Evolutionary conservation across 2,888 invertebrate genomes (phyloP), one percentile per base, ranked within the genome.

Genomic region (Plutella xylostella): DNA sequence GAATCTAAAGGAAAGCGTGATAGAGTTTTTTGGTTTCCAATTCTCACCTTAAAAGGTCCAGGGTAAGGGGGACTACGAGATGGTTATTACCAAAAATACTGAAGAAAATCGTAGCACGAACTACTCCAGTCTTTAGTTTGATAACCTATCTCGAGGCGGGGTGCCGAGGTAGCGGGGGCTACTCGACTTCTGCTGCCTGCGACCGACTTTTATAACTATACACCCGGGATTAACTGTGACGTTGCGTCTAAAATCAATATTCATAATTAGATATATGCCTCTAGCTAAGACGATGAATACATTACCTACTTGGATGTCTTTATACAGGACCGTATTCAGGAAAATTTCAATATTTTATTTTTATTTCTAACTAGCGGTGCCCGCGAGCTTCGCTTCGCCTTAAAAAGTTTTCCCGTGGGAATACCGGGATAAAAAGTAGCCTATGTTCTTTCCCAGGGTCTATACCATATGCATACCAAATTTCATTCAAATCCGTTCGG

Each of bases 41-140:
- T 12, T 12, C 50, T 45, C 15, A 52, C 52, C 51, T 47, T 34
- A 62, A 59, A 61, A 63, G 53, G 55, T 60, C 55, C 52, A 60
- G 62, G 60, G 52, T 51, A 55, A 56, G 58, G 51, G 65, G 59
- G 56, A 60, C 54, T 60, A 38, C 63, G 79, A 77, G 77, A 72
- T 68, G 78, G 79, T 74, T 76, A 70, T 58, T 68, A 69, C 67
- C 58, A 72, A 77, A 77, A 79, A 68, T 75, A 80, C 84, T 84
- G 85, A 84, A 84, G 85, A 84, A 85, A 85, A 85, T 82, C 85
- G 82, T 57, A 62, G 53, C 55, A 72, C 82, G 85, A 85, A 83
- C 85, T 85, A 85, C 85, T 85, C 72, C 85, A 84, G 85, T 75
- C 76, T 82, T 78, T 64, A 68, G 61, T 68, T 60, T 68, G 58